phyloP scores from a whole-genome alignment of 2,888 invertebrate genomes.

The Sympetrum striolatum region DNA sequence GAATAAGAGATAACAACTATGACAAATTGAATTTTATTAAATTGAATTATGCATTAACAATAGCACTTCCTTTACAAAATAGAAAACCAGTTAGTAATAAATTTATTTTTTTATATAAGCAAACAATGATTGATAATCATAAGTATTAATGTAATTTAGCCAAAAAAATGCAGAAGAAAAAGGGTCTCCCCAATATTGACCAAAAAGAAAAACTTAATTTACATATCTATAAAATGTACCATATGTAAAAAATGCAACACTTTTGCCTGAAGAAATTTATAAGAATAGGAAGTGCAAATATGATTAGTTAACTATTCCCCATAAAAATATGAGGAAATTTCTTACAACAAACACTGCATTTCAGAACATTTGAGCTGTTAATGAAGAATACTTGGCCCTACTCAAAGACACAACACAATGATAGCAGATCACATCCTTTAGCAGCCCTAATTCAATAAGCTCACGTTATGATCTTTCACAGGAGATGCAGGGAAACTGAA shows the following conservation, averaged over 20 bases:
- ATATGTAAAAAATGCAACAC: neutral
- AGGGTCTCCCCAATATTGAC: neutral
- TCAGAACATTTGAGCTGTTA: neutral
- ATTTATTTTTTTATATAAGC: neutral
- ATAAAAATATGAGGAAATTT: neutral
- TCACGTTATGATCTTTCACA: neutral
- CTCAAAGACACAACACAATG: neutral
- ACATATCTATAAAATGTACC: neutral
- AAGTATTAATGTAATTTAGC: neutral
- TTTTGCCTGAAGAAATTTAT: neutral
- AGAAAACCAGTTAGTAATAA: constrained; percentile 4
- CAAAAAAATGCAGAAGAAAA: neutral
- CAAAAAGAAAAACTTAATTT: neutral
- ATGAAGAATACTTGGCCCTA: neutral
- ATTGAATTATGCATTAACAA: constrained; percentile 25
- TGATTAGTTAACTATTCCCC: neutral
- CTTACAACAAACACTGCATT: neutral
- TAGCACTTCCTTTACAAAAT: constrained; percentile 17
- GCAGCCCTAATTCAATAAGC: neutral
- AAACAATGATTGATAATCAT: neutral
- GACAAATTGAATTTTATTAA: constrained; percentile 21
- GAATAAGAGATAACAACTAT: neutral
- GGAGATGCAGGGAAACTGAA: too few species aligned
- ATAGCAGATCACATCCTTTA: neutral
- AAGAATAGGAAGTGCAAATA: neutral